Evolutionary conservation across 2,113 vertebrate genomes (phyloP), one percentile per base, ranked within the genome.

Genomic region (Cheilinus undulatus): DNA sequence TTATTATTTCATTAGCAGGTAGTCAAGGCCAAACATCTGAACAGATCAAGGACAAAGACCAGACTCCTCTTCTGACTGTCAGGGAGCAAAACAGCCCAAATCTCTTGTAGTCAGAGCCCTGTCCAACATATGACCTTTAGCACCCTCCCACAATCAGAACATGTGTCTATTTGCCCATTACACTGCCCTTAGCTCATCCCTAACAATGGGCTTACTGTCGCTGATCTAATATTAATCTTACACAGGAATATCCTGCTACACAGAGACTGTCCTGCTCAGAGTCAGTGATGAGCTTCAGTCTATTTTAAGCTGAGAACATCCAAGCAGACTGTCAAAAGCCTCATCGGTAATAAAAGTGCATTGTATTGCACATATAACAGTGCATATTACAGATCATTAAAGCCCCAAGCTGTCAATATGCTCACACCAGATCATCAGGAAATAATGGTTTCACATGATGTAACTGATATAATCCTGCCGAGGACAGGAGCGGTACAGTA

Each of bases 131-230:
- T 40, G 69, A 48, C 71, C 58, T 43, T 7, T 17, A 43, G 67
- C 40, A 49, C 65, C 56, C 40, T 54, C 36, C 32, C 60, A 51
- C 38, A 20, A 43, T 64, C 42, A 40, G 30, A 73, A 49, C 52
- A 66, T 27, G 45, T 43, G 40, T 72, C 49, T 24, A 63, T 74
- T 68, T 68, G 50, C 49, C 38, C 66, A 56, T 23, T 70, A 15
- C 50, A 66, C 59, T 53, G 38, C 17, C 22, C 52, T n/a, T 24
- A 63, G 27, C 65, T 52, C 36, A 56, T 34, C 22, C 28, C 60
- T 42, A 61, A 69, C 73, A 43, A 36, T 4, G 13, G 34, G 13
- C 20, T 14, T 17, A 24, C 26, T n/a, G 53, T 14, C 59, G 20
- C 20, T 34, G 23, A 64, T 70, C 26, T 62, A 40, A 28, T 60